phyloP scores from a whole-genome alignment of 1,140 invertebrate species.

The Eupristina koningsbergeri region DNA sequence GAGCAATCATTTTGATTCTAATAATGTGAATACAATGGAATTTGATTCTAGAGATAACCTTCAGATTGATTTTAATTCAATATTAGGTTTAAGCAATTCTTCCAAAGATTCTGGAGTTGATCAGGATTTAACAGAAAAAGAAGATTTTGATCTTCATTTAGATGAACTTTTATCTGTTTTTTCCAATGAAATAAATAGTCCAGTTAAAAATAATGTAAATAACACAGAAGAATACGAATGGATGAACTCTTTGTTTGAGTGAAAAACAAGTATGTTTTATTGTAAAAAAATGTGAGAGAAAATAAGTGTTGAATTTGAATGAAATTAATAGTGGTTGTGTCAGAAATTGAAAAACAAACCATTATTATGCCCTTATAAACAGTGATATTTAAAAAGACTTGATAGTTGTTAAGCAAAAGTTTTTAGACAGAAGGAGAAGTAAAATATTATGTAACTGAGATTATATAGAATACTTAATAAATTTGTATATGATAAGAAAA shows the following conservation, averaged over 20 bases:
- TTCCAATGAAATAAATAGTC: neutral
- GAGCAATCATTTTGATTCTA: neutral
- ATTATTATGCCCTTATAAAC: neutral
- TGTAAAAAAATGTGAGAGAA: neutral
- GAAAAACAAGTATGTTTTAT: too few species aligned
- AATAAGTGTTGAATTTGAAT: too few species aligned
- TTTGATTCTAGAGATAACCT: neutral
- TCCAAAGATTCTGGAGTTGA: slow-evolving; percentile 19
- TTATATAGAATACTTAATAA: neutral
- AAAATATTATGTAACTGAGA: neutral
- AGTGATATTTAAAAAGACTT: slow-evolving; percentile 17
- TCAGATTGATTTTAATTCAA: neutral
- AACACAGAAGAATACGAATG: slow-evolving; percentile 22
- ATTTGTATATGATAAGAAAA: neutral
- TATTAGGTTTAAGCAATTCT: slow-evolving; percentile 3
- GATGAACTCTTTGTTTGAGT: slow-evolving; percentile 29
- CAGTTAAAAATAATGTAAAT: neutral
- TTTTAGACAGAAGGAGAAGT: neutral
- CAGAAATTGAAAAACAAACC: neutral
- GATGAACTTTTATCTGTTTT: slow-evolving; percentile 21
- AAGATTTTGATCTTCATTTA: slow-evolving; percentile 13
- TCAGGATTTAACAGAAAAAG: neutral
- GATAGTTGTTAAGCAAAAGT: neutral
- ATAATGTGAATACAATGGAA: neutral
- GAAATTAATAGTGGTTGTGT: neutral